Percentiles rank a stretch among this genome's conserved stretches.
Conservation (phyloP, 2,113 vertebrate genomes). For the Mesitornis unicolor region DNA sequence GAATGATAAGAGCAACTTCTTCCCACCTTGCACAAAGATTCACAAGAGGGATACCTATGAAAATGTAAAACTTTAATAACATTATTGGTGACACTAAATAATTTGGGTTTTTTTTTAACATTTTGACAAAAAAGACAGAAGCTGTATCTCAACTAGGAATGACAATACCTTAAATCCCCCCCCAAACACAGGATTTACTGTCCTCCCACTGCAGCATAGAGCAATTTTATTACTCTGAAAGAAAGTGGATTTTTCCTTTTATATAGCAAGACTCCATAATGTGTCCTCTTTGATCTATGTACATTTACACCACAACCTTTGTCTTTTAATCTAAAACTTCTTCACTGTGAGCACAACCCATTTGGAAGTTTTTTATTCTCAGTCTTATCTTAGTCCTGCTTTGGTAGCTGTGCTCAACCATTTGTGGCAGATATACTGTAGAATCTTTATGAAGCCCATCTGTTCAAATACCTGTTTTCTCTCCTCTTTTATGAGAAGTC, state of each 20-base stretch:
- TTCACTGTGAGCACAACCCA: not conserved
- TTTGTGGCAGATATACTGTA: slow-evolving; percentile 5
- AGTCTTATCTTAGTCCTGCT: not conserved
- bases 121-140: not conserved
- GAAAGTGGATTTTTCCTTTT: not conserved
- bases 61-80: not conserved
- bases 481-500: not conserved
- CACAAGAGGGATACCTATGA: not conserved
- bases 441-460: slow-evolving; percentile 27
- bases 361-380: slow-evolving; percentile 10
- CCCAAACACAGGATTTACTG: not conserved
- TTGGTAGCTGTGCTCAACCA: not conserved
- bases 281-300: not conserved
- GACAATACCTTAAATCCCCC: too few relatives aligned
- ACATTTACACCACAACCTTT: not conserved
- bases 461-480: slow-evolving; percentile 19
- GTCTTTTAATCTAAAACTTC: slow-evolving; percentile 8
- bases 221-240: not conserved
- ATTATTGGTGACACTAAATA: not conserved
- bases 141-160: not conserved
- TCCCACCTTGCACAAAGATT: not conserved
- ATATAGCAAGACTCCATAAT: not conserved
- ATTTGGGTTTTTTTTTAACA: not conserved
- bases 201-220: not conserved
- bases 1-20: not conserved